Percentiles rank a stretch among this genome's conserved stretches.
These are phyloP conservation scores for Trichacis sp. DNA, from an alignment of 2,888 invertebrate species.

Conservation along the genomic window DNA sequence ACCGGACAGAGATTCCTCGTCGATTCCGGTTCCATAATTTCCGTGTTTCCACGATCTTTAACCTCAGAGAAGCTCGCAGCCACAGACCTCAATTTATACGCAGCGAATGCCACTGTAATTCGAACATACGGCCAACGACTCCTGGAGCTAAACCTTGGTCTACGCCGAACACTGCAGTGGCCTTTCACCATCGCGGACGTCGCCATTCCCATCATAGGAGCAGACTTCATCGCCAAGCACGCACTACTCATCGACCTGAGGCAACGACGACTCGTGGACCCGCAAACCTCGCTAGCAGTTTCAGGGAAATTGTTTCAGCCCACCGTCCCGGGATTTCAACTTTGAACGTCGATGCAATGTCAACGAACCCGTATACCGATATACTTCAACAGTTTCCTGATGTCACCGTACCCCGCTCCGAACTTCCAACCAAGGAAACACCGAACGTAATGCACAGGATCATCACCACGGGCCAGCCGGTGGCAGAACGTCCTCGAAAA, in stretches of 20 bases:
- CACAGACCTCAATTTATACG: background rate
- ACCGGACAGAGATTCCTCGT: no score
- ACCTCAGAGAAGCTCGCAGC: background rate
- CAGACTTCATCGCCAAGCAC: constrained; percentile 49
- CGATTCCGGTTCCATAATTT: no score
- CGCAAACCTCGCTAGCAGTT: no score
- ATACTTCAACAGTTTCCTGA: background rate
- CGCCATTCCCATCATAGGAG: constrained; percentile 57
- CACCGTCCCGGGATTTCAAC: no score
- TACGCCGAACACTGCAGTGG: constrained; percentile 42
- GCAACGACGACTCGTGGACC: background rate
- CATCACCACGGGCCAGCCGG: constrained; percentile 53
- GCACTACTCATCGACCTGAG: constrained; percentile 6
- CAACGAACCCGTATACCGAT: no score
- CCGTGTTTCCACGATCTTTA: no score
- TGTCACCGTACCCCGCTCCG: background rate
- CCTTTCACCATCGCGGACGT: constrained; percentile 56
- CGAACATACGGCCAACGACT: background rate
- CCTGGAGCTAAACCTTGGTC: background rate
- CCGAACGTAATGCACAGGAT: constrained; percentile 40
- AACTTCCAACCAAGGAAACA: no score
- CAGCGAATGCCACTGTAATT: background rate
- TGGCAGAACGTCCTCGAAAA: constrained; percentile 48
- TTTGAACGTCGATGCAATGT: no score
- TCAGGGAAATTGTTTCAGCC: no score